Base-by-base conservation (phyloP, 2,888 invertebrate genomes). In the Drosophila niveifrons region DNA sequence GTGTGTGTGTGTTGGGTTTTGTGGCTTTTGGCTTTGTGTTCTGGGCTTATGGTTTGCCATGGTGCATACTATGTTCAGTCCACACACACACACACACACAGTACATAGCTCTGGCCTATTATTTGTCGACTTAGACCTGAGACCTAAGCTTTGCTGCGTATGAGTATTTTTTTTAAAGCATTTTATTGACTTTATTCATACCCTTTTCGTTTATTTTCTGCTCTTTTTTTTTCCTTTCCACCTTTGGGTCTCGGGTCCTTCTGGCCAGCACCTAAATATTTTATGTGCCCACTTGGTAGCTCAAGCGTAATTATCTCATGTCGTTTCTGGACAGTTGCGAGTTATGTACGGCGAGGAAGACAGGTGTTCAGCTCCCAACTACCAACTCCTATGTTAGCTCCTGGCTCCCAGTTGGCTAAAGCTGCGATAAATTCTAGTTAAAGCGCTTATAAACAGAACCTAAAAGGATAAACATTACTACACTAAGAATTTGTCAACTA, bases 241-340 rank as follows among this genome's bases (percentile, higher is more conserved):
- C 31, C 31, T 29, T 48, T 44, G 51, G 46, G 18, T 47, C 50
- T 34, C 9, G 8, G 28, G 46, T 58, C 8, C 29, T 41, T 18
- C 31, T n/a, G 8, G 52, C 50, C 52, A 10, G 1, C 3, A 10
- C 41, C 63, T 78, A 69, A 75, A 75, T 75, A 79, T 75, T 75
- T 75, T 75, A 75, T 75, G 70, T 65, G 65, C 46, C 50, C 51
- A 17, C 75, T 65, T 50, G 61, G 44, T 55, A 69, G 56, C 79
- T 78, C 79, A 39, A 52, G 75, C 65, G 75, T 78, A 75, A 75
- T 75, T 75, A 75, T 75, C 75, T 69, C 13, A 23, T 59, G 47
- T 65, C 75, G 58, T 67, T 78, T 31, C 48, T 18, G 51, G 55
- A 61, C 66, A 56, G 47, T 43, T 41, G 43, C 23, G 48, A 56